Evolutionary conservation across 1,140 invertebrate genomes (phyloP), one percentile per base, ranked within the genome.

Genomic region (Amphibalanus amphitrite): DNA sequence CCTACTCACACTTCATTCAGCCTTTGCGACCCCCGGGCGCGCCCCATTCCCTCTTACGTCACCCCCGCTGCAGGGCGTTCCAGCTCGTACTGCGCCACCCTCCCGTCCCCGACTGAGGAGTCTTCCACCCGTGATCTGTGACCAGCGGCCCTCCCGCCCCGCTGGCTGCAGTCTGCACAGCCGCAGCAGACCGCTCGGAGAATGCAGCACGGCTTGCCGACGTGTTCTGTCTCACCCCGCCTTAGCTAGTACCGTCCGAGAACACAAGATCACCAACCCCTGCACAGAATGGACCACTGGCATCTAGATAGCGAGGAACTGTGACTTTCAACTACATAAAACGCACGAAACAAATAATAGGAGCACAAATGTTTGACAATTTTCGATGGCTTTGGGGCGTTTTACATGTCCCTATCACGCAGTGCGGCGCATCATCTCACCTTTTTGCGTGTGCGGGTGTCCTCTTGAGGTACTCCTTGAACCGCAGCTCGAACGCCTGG

Each of bases 401-500:
- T 23, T 26, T 29, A 26, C 30, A 28, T 13, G n/a, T 64, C 26
- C 17, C 28, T 20, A 0, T 3, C 23, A 71, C 74, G 71, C 74
- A 76, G 67, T 74, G 74, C 74, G 74, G 74, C n/a, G n/a, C n/a
- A n/a, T n/a, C 33, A 6, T 38, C 33, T 38, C 33, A 38, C 33
- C 33, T 38, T 15, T 38, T 38, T 3, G 70, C 30, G 26, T 69
- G 64, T 71, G 75, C 71, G 29, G 85, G 81, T 71, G 88, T 87
- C 80, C 88, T 90, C 73, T 88, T 91, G 23, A 95, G 82, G 78
- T 90, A 93, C 77, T 95, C 91, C 80, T 96, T 95, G 79, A 92
- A 95, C 71, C 95, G 85, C 70, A 98, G 82, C 80, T 97, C 93
- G 82, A 98, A 98, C 1, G 96, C 95, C 83, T 98, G 95, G 71